Evolutionary conservation across 2,113 vertebrate species (phyloP).

Genomic region (Alligator mississippiensis): DNA sequence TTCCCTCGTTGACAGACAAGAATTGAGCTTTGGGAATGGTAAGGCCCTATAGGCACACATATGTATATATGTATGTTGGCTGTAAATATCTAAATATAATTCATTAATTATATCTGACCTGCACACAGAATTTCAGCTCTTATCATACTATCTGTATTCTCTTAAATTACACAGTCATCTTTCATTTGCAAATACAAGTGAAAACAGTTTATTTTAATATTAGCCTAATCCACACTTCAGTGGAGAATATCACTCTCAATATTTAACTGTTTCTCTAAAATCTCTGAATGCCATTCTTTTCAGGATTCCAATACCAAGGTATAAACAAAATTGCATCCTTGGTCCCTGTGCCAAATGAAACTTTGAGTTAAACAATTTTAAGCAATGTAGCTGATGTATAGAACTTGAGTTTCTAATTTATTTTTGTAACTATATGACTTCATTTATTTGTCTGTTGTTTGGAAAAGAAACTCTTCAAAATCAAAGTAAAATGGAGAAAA

Average conservation of each 20-base stretch:
- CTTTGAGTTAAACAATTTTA: neutral
- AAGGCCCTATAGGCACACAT: no score
- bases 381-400: neutral
- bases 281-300: neutral
- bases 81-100: no score
- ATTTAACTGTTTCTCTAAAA: neutral
- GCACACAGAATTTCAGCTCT: neutral
- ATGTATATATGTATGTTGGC: no score
- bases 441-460: neutral
- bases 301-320: neutral
- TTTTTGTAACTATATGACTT: neutral
- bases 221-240: neutral
- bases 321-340: neutral
- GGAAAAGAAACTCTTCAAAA: neutral
- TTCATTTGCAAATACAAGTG: neutral
- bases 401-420: neutral
- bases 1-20: neutral
- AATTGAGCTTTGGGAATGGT: neutral
- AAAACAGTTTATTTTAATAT: neutral
- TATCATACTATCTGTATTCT: neutral
- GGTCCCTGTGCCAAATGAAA: no score
- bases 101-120: neutral
- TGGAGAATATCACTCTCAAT: neutral
- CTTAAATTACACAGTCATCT: neutral
- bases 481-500: no score